Evolutionary conservation across 2,888 invertebrate species (phyloP), one percentile per base, ranked within the genome.

Genomic region (Trichogramma dendrolimi): DNA sequence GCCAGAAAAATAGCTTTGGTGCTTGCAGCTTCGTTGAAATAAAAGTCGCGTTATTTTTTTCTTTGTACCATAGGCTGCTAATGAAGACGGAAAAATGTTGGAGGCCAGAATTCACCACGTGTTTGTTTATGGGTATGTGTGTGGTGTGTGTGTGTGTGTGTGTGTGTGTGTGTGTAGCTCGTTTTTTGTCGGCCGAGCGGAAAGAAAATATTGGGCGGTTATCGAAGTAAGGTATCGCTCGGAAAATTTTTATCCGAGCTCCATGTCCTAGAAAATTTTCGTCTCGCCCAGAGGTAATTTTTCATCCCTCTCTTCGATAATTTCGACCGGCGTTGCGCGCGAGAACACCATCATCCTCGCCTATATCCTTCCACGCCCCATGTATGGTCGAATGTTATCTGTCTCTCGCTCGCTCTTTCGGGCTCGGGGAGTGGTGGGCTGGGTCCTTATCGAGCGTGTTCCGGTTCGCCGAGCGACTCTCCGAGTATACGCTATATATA

Each of bases 401-500:
- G 5, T 27, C 5, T 38, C 6, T 10, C 43, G 51, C 10, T 10
- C 6, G 38, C 41, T 40, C 46, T 8, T 49, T 48, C 55, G 53
- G 54, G 44, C 46, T 47, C 53, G 56, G 53, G 56, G 49, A 63
- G 56, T 56, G 59, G 56, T 11, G n/a, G 7, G 48, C 11, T 43
- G 40, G 59, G 62, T 57, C 63, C 67, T 67, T 67, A 67, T 67
- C 67, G 64, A 63, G 63, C 63, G 61, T 27, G 27, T 67, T 65
- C 62, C 63, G 61, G 56, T 61, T 65, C 61, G 67, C 46, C 63
- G 64, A 63, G 58, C 63, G 61, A 53, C 57, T 27, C 27, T 27
- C 27, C 27, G 27, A 27, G 27, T 27, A 27, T 27, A 27, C 27
- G 27, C 27, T 27, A 27, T 27, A 27, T 27, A 27, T 27, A 27